Conservation (phyloP, 2,888 invertebrate genomes). For the Escarpia spicata region DNA sequence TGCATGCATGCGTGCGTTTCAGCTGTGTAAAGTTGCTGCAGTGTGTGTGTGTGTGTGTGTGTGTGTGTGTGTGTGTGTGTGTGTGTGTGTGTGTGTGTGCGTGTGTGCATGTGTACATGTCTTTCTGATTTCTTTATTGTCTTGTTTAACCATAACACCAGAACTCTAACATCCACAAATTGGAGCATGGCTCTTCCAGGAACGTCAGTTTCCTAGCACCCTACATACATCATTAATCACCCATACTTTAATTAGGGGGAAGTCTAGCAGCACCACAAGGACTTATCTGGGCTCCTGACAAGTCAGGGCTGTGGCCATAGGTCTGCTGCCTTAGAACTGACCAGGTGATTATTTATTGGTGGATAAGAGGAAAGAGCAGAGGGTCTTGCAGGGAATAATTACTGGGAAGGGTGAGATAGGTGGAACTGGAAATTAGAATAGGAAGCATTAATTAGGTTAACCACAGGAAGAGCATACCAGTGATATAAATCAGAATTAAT, state of each 20-base stretch:
- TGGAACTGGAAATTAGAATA: neutral
- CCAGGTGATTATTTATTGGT: neutral
- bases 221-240: neutral
- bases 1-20: no score
- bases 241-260: neutral
- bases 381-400: neutral
- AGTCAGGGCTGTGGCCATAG: neutral
- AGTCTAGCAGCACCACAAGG: neutral
- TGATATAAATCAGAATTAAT: neutral
- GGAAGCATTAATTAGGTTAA: neutral
- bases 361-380: neutral
- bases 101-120: neutral
- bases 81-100: no score
- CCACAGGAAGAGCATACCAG: conserved; percentile 4
- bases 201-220: neutral
- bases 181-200: neutral
- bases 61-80: no score
- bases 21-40: no score
- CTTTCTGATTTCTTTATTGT: neutral
- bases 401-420: neutral
- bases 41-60: no score
- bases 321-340: neutral
- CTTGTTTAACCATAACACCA: neutral
- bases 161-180: neutral
- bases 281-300: neutral